phyloP scores from a whole-genome alignment of 2,797 vertebrate species.

The Menidia menidia region DNA sequence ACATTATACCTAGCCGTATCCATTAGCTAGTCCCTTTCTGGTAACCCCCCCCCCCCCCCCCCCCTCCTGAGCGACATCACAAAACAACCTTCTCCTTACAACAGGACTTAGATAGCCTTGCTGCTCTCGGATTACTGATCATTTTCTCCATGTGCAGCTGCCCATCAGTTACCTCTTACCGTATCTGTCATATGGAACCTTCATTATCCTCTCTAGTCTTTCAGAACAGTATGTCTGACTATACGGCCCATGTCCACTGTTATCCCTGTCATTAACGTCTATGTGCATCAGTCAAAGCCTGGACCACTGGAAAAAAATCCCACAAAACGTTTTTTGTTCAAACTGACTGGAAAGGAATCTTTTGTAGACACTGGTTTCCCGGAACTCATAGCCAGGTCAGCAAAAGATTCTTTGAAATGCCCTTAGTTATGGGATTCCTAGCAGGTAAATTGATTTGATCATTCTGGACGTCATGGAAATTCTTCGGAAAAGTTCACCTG shows the following conservation, averaged over 20 bases:
- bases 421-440: too few relatives aligned
- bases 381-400: background rate
- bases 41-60: conserved; percentile 14
- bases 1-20: conserved; percentile 30
- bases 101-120: background rate
- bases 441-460: too few relatives aligned
- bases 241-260: background rate
- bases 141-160: conserved; percentile 5
- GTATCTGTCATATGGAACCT: background rate
- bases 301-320: background rate
- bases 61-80: conserved; percentile 16
- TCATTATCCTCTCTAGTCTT: conserved; percentile 3
- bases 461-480: too few relatives aligned
- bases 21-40: conserved; percentile 29
- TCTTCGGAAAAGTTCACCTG: too few relatives aligned
- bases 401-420: too few relatives aligned
- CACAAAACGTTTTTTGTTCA: background rate
- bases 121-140: conserved; percentile 25
- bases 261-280: background rate
- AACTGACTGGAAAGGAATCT: background rate
- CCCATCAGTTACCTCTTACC: conserved; percentile 7
- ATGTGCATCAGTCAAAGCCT: background rate
- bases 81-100: conserved; percentile 24
- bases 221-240: background rate
- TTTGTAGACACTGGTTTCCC: background rate